Conservation (phyloP, 1,140 invertebrate genomes). For the Drosophila pachea region DNA sequence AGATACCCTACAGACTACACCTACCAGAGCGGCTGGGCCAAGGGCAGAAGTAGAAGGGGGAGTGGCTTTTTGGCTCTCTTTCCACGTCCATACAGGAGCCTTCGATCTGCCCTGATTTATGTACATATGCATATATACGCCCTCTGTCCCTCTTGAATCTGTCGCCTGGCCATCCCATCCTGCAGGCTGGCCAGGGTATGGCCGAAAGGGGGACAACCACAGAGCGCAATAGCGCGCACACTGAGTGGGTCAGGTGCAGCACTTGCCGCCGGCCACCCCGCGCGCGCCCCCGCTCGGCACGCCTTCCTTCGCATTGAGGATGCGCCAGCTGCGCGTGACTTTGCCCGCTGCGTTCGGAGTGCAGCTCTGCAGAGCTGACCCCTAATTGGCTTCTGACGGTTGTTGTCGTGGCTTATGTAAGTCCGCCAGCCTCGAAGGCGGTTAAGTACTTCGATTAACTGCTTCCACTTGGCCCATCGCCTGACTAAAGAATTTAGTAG, state of each 20-base stretch:
- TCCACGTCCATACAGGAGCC: no score
- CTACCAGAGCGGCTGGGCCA: not conserved
- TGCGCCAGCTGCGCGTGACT: conserved; percentile 64
- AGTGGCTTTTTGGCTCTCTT: no score
- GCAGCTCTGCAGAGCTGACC: conserved; percentile 53
- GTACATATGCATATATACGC: no score
- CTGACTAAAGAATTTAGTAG: conserved; percentile 12
- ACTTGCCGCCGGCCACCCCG: not conserved
- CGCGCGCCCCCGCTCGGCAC: not conserved
- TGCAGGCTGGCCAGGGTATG: not conserved
- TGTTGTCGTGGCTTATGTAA: conserved; percentile 7
- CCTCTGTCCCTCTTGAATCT: no score
- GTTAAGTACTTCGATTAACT: conserved; percentile 3
- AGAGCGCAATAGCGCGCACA: conserved; percentile 42
- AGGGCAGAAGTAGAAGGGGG: no score
- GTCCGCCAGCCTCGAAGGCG: conserved; percentile 2
- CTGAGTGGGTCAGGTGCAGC: conserved; percentile 71
- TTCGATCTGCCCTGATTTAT: no score
- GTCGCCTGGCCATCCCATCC: no score
- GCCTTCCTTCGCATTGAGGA: not conserved
- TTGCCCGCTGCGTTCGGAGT: conserved; percentile 24
- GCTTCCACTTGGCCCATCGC: not conserved
- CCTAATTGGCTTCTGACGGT: conserved; percentile 62
- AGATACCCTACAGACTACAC: not conserved
- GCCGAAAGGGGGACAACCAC: conserved; percentile 8